phyloP scores from a whole-genome alignment of 2,113 vertebrate species.

The Tachycineta bicolor region DNA sequence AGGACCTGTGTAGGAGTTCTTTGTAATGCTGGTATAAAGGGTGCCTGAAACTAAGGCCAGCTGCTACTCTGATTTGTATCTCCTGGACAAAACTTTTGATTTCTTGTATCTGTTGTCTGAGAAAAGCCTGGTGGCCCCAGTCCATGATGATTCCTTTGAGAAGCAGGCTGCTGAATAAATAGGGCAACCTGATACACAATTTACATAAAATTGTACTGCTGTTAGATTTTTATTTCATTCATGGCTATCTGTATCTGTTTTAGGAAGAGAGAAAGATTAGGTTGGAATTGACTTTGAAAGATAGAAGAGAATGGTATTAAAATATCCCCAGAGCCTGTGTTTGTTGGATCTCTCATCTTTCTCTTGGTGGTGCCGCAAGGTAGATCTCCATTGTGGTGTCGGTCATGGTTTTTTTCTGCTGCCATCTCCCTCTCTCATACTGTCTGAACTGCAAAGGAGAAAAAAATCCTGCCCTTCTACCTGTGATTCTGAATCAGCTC shows the following conservation, averaged over 20 bases:
- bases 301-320: neutral
- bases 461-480: conserved; percentile 1
- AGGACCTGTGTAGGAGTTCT: neutral
- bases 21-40: neutral
- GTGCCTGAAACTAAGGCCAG: neutral
- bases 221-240: neutral
- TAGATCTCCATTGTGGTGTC: neutral
- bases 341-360: neutral
- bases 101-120: neutral
- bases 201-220: neutral
- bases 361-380: neutral
- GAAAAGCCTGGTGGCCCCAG: neutral
- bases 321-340: neutral
- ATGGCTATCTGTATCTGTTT: neutral
- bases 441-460: neutral
- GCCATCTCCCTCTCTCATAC: neutral
- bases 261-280: neutral
- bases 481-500: neutral
- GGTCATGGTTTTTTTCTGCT: neutral
- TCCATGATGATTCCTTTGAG: neutral
- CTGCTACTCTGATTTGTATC: neutral
- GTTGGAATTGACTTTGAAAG: neutral
- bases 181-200: neutral
- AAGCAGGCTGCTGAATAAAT: neutral
- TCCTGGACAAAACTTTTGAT: neutral